Base-by-base conservation (phyloP, 2,888 invertebrate genomes). In the Andrena praecox region DNA sequence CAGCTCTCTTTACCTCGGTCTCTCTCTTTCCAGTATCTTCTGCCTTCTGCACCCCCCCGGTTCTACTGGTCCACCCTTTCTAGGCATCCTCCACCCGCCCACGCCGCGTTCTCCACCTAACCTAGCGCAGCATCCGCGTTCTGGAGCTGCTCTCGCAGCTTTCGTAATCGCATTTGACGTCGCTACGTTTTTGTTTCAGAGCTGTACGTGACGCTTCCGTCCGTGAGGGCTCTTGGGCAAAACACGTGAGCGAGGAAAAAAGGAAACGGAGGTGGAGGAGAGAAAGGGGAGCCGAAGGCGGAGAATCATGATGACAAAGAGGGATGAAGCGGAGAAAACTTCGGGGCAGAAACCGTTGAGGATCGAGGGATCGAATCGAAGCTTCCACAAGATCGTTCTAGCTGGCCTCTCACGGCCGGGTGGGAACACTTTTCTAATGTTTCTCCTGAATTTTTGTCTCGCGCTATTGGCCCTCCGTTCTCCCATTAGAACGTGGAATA, bases 171-270 rank as follows among this genome's bases (percentile, higher is more conserved):
- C 91, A 93, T 93, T 93, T 93, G 93, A 93, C 93, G 93, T 93
- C 92, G 93, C 93, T 93, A 93, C 93, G 93, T 93, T 93, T 93
- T 93, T 93, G 93, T 93, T 93, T 93, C 93, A 92, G 92, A 92
- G 92, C 91, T 91, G 93, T 93, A 93, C 93, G 93, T 93, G 93
- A 93, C 93, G 93, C 93, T 93, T 92, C 92, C 92, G 91, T 90
- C 90, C 89, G 89, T 89, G 89, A 90, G 91, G 90, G 90, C 90
- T 90, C 90, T 90, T 87, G 89, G 89, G 89, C 90, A 89, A 89
- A 90, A 91, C 90, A 89, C 85, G 87, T 89, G 85, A 85, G 85
- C 82, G 84, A 86, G 87, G 83, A 84, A 89, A 86, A 88, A 89
- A 80, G 80, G 79, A 80, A 82, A 72, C 69, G 33, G 64, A 52